A percentile compares a stretch with the other conserved stretches of the same genome.
These are phyloP conservation scores for Drosophila paramelanica DNA, from an alignment of 2,888 invertebrate genomes.

Conservation along the genomic window DNA sequence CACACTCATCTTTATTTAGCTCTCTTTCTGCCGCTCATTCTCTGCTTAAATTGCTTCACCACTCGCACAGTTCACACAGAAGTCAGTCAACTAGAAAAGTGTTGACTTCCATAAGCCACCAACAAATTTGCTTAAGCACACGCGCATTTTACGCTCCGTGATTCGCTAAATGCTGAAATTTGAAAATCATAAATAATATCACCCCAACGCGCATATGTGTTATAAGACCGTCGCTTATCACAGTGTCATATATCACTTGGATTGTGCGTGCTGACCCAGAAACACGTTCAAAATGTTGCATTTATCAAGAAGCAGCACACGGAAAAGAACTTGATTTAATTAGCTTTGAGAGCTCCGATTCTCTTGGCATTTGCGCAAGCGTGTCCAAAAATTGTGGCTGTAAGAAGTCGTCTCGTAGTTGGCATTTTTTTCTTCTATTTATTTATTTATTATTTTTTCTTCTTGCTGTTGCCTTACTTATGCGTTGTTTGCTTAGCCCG, in stretches of 20 bases:
- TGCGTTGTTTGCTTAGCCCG: conserved; percentile 46
- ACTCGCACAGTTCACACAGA: conserved; percentile 62
- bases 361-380: conserved; percentile 66
- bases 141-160: conserved; percentile 73
- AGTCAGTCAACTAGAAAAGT: conserved; percentile 69
- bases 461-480: conserved; percentile 34
- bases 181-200: conserved; percentile 67
- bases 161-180: conserved; percentile 59
- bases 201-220: conserved; percentile 30
- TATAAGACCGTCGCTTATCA: conserved; percentile 31
- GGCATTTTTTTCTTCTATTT: conserved; percentile 7
- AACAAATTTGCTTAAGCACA: conserved; percentile 53
- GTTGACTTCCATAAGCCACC: conserved; percentile 70
- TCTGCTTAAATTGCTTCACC: not conserved
- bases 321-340: conserved; percentile 63
- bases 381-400: conserved; percentile 54
- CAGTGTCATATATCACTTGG: conserved; percentile 66
- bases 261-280: conserved; percentile 71
- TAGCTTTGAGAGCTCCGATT: conserved; percentile 45
- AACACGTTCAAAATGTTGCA: conserved; percentile 39
- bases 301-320: conserved; percentile 45
- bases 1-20: conserved; percentile 17
- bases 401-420: conserved; percentile 21
- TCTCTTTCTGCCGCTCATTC: not conserved
- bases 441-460: not conserved